Percentiles rank a stretch among this genome's conserved stretches.
phyloP scores from a whole-genome alignment of 2,113 vertebrate species.

The Uria aalge region DNA sequence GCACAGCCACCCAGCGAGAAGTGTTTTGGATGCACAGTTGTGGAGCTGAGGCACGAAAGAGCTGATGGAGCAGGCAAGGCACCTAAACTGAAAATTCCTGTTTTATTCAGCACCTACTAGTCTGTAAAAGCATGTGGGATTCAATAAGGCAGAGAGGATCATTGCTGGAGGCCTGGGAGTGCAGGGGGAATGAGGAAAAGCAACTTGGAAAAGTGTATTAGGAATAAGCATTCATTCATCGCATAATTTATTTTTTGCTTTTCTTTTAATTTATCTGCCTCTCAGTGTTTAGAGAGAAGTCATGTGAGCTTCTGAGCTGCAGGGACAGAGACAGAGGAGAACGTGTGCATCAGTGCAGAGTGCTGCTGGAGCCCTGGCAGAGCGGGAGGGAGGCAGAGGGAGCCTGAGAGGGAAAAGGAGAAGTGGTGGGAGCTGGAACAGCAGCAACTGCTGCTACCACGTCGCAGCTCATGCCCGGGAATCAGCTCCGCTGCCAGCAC shows the following conservation, averaged over 20 bases:
- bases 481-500: not conserved
- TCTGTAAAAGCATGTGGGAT: not conserved
- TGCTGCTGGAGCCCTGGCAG: constrained; percentile 54
- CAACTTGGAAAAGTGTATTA: not conserved
- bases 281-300: constrained; percentile 48
- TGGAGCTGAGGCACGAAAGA: not conserved
- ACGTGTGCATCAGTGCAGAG: constrained; percentile 50
- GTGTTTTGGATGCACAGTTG: not conserved
- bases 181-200: not conserved
- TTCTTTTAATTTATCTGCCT: constrained; percentile 41
- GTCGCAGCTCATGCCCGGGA: not conserved
- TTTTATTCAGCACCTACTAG: not conserved
- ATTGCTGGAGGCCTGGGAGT: not conserved
- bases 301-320: constrained; percentile 68
- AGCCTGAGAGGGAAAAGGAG: constrained; percentile 14
- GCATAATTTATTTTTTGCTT: not conserved
- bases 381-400: constrained; percentile 25
- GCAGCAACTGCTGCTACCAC: constrained; percentile 16
- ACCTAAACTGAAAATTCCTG: not conserved
- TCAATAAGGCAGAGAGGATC: not conserved
- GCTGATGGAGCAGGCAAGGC: not conserved
- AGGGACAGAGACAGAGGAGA: constrained; percentile 28
- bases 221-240: not conserved
- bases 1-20: not conserved
- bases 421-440: constrained; percentile 53